These are phyloP conservation scores for Troides aeacus DNA, from an alignment of 2,888 invertebrate species.

Conservation along the genomic window DNA sequence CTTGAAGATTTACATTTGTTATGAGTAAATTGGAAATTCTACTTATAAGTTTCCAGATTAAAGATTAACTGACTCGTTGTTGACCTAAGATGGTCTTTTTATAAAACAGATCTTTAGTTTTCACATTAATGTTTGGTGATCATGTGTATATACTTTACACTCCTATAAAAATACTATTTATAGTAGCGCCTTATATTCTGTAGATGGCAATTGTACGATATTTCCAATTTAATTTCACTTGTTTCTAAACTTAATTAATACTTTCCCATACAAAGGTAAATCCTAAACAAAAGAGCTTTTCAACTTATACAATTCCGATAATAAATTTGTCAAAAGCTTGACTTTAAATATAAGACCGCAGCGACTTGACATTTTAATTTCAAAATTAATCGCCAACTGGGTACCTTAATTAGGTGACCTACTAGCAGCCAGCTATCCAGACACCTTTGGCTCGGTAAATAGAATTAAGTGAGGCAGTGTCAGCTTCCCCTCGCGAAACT, in stretches of 20 bases:
- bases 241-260: neutral
- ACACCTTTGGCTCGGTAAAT: constrained; percentile 23
- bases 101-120: no score
- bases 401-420: constrained; percentile 28
- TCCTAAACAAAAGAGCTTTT: neutral
- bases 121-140: no score
- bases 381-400: constrained; percentile 14
- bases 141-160: no score
- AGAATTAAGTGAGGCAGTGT: constrained; percentile 26
- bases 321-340: constrained; percentile 11
- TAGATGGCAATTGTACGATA: no score
- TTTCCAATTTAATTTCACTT: neutral
- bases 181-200: no score
- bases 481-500: constrained; percentile 19
- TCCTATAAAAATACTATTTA: no score
- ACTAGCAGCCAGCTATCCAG: constrained; percentile 12
- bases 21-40: no score
- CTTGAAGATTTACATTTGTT: no score
- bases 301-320: neutral
- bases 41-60: no score
- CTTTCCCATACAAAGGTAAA: neutral
- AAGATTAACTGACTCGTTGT: no score
- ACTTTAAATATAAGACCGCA: constrained; percentile 8
- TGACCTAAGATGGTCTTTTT: no score
- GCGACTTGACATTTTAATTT: constrained; percentile 16